Evolutionary conservation across 1,140 invertebrate genomes (phyloP), one percentile per base, ranked within the genome.

Genomic region (Leptinotarsa undecemlineata): DNA sequence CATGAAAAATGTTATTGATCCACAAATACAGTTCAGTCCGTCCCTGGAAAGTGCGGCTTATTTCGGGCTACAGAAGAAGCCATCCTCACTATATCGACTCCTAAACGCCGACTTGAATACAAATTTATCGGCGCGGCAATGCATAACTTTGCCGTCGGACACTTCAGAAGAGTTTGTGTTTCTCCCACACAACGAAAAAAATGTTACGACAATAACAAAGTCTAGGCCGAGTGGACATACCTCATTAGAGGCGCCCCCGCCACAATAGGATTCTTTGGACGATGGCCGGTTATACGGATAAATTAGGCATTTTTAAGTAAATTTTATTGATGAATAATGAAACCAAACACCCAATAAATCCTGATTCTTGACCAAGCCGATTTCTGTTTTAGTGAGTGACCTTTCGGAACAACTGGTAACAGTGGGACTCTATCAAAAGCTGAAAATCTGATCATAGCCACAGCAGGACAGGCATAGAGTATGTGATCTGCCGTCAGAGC

Each of bases 231-330:
- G 66, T 71, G 74, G 72, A 47, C 42, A 51, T 42, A 47, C n/a
- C 75, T 76, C 75, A 76, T 76, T 76, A 76, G 72, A 73, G 62
- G 75, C 75, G 72, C 75, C 75, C 75, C 75, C 75, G 75, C 75
- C 62, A 71, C 69, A 57, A 71, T 61, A 23, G 42, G 57, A 48
- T 60, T 26, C 69, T 21, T 23, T 21, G n/a, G 48, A 61, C 21
- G 51, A 71, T 26, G 57, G 21, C 42, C 15, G 33, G n/a, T 66
- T 47, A 14, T 33, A 68, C 23, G 17, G 15, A 19, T 17, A 19
- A 57, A 57, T 15, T 19, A 57, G 15, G 0, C 51, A 15, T 8
- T 19, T 42, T 42, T 11, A 11, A 42, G 51, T 17, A 57, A 57
- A 57, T 57, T 15, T 19, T 14, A 57, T 17, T 2, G 2, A 19